A percentile compares a stretch with the other conserved stretches of the same genome.
phyloP scores from a whole-genome alignment of 2,113 vertebrate genomes.

The Diglossa brunneiventris region DNA sequence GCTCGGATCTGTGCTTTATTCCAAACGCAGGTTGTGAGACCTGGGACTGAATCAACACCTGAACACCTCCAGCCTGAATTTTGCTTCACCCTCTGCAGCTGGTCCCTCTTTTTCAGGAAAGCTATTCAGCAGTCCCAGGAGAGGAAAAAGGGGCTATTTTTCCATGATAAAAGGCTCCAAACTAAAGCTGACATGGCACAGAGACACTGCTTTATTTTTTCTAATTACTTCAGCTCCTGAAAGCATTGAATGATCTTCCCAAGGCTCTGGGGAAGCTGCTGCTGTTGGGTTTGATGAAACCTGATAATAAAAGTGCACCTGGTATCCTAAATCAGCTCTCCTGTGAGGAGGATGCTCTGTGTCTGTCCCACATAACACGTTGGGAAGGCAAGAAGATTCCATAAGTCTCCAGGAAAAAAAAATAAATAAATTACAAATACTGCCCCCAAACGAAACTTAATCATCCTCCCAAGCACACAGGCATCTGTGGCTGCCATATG shows the following conservation, averaged over 20 bases:
- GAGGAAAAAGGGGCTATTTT: neutral
- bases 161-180: neutral
- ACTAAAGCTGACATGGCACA: neutral
- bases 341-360: neutral
- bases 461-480: neutral
- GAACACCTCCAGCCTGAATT: neutral
- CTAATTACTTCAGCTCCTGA: constrained; percentile 17
- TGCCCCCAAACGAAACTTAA: neutral
- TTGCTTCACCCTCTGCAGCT: neutral
- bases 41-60: neutral
- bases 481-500: constrained; percentile 41
- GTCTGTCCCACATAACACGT: fast-evolving
- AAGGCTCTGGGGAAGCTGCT: neutral
- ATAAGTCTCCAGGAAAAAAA: neutral
- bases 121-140: neutral
- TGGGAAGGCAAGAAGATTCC: neutral
- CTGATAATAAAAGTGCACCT: neutral
- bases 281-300: neutral
- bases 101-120: neutral
- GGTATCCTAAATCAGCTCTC: neutral
- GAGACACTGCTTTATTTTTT: neutral
- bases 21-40: neutral
- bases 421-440: neutral
- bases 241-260: neutral
- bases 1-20: neutral